These are phyloP conservation scores for Gymnoscopelus microlampas DNA, from an alignment of 2,797 vertebrate species.

Conservation along the genomic window DNA sequence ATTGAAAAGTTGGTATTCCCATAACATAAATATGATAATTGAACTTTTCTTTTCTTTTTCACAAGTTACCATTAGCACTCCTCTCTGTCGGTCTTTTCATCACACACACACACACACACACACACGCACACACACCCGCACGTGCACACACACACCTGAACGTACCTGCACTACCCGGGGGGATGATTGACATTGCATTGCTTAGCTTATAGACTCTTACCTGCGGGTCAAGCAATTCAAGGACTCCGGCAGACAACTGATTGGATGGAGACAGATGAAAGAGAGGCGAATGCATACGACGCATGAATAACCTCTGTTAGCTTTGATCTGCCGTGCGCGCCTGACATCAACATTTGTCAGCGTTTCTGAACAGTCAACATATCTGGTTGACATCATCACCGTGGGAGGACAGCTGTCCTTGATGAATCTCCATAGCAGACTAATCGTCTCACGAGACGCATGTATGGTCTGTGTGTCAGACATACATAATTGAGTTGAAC, in stretches of 20 bases:
- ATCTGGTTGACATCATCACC: neutral
- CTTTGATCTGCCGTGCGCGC: constrained; percentile 3
- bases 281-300: constrained; percentile 2
- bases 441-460: neutral
- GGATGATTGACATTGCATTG: constrained; percentile 4
- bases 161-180: neutral
- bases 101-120: neutral
- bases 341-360: constrained; percentile 21
- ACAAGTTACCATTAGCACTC: neutral
- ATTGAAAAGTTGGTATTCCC: too few species aligned
- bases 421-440: constrained; percentile 1
- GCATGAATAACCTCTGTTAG: constrained; percentile 3
- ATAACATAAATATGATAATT: neutral
- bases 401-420: constrained; percentile 26
- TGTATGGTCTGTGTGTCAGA: neutral
- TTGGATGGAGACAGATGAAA: neutral
- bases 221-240: constrained; percentile 29
- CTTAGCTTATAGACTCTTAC: constrained; percentile 1
- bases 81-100: neutral
- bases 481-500: constrained; percentile 39
- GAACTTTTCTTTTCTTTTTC: neutral
- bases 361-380: constrained; percentile 12
- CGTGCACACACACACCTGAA: neutral
- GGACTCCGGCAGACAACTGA: neutral
- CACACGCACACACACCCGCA: neutral